Evolutionary conservation across 2,888 invertebrate species (phyloP).

Genomic region (Drosophila pseudotalamancana): DNA sequence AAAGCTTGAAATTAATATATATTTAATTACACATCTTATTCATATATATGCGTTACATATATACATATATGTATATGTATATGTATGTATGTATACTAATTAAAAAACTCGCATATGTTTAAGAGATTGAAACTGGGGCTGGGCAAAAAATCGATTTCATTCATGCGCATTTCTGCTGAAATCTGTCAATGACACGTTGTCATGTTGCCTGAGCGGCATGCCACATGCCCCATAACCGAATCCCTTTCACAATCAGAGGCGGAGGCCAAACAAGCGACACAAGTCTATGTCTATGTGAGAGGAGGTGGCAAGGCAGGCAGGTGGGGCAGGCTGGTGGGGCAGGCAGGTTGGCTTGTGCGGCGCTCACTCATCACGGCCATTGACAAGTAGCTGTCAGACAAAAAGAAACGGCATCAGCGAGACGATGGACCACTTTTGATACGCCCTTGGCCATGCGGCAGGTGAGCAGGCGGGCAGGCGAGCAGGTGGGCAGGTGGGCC

Average conservation of each 20-base stretch:
- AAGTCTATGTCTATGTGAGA: slow-evolving; percentile 16
- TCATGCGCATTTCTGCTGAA: slow-evolving; percentile 72
- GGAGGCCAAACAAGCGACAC: slow-evolving; percentile 23
- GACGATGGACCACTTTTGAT: slow-evolving; percentile 67
- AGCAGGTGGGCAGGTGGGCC: slow-evolving; percentile 1
- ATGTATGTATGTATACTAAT: not conserved
- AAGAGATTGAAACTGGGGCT: not conserved
- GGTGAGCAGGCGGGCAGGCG: not conserved
- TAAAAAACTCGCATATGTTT: not conserved
- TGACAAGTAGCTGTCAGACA: slow-evolving; percentile 78
- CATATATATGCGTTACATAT: too few relatives aligned
- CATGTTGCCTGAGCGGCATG: slow-evolving; percentile 28
- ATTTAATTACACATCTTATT: not conserved
- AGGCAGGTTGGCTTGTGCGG: slow-evolving; percentile 26
- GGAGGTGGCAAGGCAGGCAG: not conserved
- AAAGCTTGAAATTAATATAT: not conserved
- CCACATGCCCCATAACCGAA: slow-evolving; percentile 3
- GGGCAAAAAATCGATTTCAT: slow-evolving; percentile 71
- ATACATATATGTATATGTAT: not conserved
- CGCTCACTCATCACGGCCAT: slow-evolving; percentile 71
- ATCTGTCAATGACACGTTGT: slow-evolving; percentile 74
- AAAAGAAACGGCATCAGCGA: slow-evolving; percentile 42
- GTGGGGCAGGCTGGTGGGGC: too few relatives aligned
- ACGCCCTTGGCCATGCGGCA: slow-evolving; percentile 49
- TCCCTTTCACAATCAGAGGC: slow-evolving; percentile 15